These are phyloP conservation scores for Centroberyx gerrardi DNA, from an alignment of 2,797 vertebrate species.

Conservation along the genomic window DNA sequence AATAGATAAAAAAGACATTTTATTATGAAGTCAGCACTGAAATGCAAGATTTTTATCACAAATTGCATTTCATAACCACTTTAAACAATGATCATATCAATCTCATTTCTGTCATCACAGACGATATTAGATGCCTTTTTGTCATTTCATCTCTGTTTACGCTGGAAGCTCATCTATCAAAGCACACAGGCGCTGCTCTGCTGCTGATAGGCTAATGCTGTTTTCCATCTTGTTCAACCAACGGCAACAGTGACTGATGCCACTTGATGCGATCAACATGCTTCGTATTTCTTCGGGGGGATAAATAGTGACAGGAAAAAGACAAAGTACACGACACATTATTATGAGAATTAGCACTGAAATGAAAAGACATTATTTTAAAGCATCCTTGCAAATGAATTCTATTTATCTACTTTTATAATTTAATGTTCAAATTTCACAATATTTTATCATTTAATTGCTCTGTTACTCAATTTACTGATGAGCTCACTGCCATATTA, in stretches of 20 bases:
- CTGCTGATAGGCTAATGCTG: neutral
- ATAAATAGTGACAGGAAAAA: neutral
- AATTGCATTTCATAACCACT: too few relatives aligned
- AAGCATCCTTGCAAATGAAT: neutral
- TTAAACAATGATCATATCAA: neutral
- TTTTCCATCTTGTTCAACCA: neutral
- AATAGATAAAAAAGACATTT: too few relatives aligned
- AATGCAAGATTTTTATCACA: too few relatives aligned
- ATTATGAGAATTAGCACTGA: neutral
- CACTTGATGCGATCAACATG: neutral
- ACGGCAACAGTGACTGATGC: neutral
- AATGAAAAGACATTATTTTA: slow-evolving; percentile 9
- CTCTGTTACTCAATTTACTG: neutral
- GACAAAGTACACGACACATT: neutral
- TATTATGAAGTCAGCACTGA: too few relatives aligned
- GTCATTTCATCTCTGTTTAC: neutral
- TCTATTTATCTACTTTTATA: neutral
- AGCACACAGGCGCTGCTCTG: neutral
- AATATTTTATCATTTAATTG: neutral
- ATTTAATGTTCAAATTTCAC: neutral
- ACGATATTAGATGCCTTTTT: neutral
- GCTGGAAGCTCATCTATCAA: neutral
- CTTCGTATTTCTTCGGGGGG: neutral
- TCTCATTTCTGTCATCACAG: neutral
- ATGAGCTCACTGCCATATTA: neutral